Evolutionary conservation across 2,797 vertebrate species (phyloP), one percentile per base, ranked within the genome.

Genomic region (Acipenser oxyrinchus): DNA sequence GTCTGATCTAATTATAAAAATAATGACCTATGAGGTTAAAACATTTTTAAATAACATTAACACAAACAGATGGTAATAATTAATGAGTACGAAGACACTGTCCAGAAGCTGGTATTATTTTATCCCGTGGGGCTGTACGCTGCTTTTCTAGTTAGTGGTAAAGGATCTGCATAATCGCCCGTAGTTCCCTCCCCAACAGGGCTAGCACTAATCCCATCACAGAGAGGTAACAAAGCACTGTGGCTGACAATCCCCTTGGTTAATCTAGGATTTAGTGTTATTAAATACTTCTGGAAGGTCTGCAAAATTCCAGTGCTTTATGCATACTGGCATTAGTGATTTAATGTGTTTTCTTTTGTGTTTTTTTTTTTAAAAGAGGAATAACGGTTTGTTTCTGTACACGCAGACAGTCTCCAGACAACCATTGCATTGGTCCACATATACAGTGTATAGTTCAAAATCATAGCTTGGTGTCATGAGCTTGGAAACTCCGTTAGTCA

Each of bases 241-340:
- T 10, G 13, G 55, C 55, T 58, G 55, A 58, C 55, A 12, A 58
- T 6, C 55, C 55, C 55, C 12, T 12, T 12, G 2, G 55, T 58
- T 58, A 58, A 58, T 58, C 55, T 58, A 58, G 55, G 6, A n/a
- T 58, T 58, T 58, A 58, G 55, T 58, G 55, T 10, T n/a, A 58
- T 58, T 58, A 58, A 58, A 58, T 58, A 58, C 55, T 58, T 58
- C 10, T 58, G 55, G 55, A 58, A 10, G 55, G 9, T 58, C 11
- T 58, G 55, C 6, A 58, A n/a, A 4, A 12, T 58, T 58, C 55
- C 12, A n/a, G 5, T 10, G 9, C 55, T 12, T n/a, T 58, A n/a
- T 58, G 12, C 55, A 58, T 6, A 58, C 55, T 3, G 55, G 55
- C 9, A 58, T 1, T 12, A 6, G 2, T 37, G 23, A 37, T 37